Conservation (phyloP, 2,888 invertebrate species). For the Eilema caniola region DNA sequence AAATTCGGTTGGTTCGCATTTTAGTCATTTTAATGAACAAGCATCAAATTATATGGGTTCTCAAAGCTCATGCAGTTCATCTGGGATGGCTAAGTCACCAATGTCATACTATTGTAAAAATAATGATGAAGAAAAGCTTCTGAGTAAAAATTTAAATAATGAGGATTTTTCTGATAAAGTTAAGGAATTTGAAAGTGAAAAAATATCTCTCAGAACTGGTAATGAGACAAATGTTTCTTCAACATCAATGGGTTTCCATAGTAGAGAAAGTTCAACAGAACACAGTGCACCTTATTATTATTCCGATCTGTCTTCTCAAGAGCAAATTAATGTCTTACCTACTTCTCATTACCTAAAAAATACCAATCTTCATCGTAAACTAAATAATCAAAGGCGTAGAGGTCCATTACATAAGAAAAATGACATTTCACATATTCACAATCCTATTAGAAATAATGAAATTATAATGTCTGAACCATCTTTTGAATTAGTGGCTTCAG, state of each 20-base stretch:
- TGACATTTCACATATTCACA: constrained; percentile 91
- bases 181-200: constrained; percentile 81
- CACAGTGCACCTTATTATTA: constrained; percentile 95
- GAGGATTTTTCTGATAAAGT: constrained; percentile 76
- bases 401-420: constrained; percentile 87
- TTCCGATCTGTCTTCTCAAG: constrained; percentile 90
- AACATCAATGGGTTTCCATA: constrained; percentile 84
- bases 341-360: constrained; percentile 82
- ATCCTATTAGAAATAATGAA: constrained; percentile 88
- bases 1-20: constrained; percentile 54
- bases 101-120: constrained; percentile 84
- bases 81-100: constrained; percentile 72
- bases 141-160: constrained; percentile 80
- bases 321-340: constrained; percentile 80
- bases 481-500: constrained; percentile 86
- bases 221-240: constrained; percentile 72
- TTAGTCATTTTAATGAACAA: constrained; percentile 64
- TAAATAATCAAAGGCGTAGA: constrained; percentile 92
- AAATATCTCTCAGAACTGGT: constrained; percentile 66
- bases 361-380: constrained; percentile 83
- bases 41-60: constrained; percentile 70
- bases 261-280: constrained; percentile 88
- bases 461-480: constrained; percentile 68
- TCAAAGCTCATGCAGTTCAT: constrained; percentile 76
- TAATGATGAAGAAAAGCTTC: constrained; percentile 71